Conservation (phyloP, 2,113 vertebrate species). For the Periophthalmodon schlosseri region DNA sequence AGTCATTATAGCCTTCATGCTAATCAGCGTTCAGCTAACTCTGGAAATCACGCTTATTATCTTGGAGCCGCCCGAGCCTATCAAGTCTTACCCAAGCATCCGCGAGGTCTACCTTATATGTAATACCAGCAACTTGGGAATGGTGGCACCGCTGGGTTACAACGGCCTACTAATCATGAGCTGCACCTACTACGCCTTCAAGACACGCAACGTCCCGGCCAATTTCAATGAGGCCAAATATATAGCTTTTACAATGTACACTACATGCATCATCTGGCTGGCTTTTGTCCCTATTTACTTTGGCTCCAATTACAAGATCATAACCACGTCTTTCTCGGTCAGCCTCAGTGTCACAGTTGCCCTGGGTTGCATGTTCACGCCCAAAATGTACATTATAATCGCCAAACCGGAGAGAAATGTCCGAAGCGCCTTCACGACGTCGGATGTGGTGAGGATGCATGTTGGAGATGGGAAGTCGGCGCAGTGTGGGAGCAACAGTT, state of each 20-base stretch:
- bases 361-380: slow-evolving; percentile 98
- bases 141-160: slow-evolving; percentile 97
- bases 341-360: slow-evolving; percentile 98
- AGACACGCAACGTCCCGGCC: slow-evolving; percentile 96
- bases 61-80: slow-evolving; percentile 93
- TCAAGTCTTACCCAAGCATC: slow-evolving; percentile 96
- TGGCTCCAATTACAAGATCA: slow-evolving; percentile 99
- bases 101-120: slow-evolving; percentile 97
- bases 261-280: slow-evolving; percentile 99
- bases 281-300: slow-evolving; percentile 99
- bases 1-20: slow-evolving; percentile 90
- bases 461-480: slow-evolving; percentile 92
- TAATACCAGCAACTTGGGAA: slow-evolving; percentile 94
- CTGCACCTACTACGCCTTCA: slow-evolving; percentile 99
- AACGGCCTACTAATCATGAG: slow-evolving; percentile 98
- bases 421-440: slow-evolving; percentile 99
- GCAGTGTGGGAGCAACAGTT: slow-evolving; percentile 88
- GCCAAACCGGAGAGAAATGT: slow-evolving; percentile 97
- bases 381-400: slow-evolving; percentile 99
- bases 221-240: slow-evolving; percentile 99
- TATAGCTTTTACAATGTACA: slow-evolving; percentile 99
- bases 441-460: slow-evolving; percentile 98
- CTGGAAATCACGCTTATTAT: slow-evolving; percentile 92
- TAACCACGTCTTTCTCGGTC: slow-evolving; percentile 98
- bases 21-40: slow-evolving; percentile 93